Evolutionary conservation across 2,888 invertebrate genomes (phyloP).

Genomic region (Digitonthophagus gazella): DNA sequence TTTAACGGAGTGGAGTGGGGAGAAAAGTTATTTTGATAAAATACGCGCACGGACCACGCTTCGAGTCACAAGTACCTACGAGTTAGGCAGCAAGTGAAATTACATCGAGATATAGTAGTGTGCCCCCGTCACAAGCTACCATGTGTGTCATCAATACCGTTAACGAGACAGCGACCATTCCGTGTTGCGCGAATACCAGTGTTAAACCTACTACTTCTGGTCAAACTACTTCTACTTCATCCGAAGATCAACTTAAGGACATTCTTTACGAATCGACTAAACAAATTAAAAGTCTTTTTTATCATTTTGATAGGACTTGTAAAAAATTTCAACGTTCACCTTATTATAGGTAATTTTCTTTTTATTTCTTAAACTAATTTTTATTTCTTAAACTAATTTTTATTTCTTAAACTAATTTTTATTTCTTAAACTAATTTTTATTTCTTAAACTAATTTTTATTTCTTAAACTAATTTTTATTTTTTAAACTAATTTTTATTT

Average conservation of each 20-base stretch:
- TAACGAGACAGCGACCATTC: not conserved
- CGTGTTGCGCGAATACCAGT: not conserved
- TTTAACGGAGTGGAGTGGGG: too few species aligned
- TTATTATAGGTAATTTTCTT: conserved; percentile 41
- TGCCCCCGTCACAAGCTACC: too few species aligned
- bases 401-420: not conserved
- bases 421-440: too few species aligned
- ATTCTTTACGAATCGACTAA: conserved; percentile 40
- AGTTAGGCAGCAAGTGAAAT: too few species aligned
- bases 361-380: not conserved
- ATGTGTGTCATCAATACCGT: conserved; percentile 2
- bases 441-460: too few species aligned
- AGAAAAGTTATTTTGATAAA: not conserved
- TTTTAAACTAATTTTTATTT: too few species aligned
- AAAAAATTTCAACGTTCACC: conserved; percentile 38
- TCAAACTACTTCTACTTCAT: not conserved
- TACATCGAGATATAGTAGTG: too few species aligned
- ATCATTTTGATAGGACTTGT: conserved; percentile 34
- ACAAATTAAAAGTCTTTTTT: conserved; percentile 41
- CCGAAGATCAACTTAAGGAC: conserved; percentile 34
- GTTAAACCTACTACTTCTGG: not conserved
- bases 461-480: too few species aligned
- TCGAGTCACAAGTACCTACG: too few species aligned
- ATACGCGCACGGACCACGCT: too few species aligned
- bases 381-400: not conserved